Evolutionary conservation across 1,140 invertebrate genomes (phyloP).

Genomic region (Formica selysi): DNA sequence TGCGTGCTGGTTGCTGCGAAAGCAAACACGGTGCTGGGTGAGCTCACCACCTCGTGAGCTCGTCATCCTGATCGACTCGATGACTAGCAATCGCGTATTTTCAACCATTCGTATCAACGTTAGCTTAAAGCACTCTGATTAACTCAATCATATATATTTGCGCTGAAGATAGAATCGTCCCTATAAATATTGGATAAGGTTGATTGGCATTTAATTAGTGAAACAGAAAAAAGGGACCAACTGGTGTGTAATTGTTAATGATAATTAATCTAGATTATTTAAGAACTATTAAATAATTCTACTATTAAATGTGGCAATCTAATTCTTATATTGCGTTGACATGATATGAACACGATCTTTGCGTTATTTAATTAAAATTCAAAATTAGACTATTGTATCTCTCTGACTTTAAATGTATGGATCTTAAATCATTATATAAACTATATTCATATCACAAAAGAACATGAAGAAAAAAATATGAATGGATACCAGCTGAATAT

Average conservation of each 20-base stretch:
- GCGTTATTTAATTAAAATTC: too few species aligned
- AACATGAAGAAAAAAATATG: neutral
- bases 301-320: too few species aligned
- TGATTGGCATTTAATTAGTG: neutral
- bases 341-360: too few species aligned
- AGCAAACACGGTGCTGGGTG: neutral
- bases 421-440: too few species aligned
- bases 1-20: constrained; percentile 22
- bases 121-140: neutral
- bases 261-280: too few species aligned
- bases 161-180: neutral
- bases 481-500: neutral
- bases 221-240: neutral
- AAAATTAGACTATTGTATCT: too few species aligned
- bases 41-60: neutral
- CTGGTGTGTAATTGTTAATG: too few species aligned
- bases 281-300: too few species aligned
- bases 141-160: neutral
- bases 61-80: neutral
- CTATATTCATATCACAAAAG: too few species aligned
- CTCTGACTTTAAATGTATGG: too few species aligned
- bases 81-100: neutral
- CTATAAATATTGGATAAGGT: neutral
- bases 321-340: too few species aligned
- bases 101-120: neutral